phyloP scores from a whole-genome alignment of 2,888 invertebrate species.

The Epistrophe grossulariae region DNA sequence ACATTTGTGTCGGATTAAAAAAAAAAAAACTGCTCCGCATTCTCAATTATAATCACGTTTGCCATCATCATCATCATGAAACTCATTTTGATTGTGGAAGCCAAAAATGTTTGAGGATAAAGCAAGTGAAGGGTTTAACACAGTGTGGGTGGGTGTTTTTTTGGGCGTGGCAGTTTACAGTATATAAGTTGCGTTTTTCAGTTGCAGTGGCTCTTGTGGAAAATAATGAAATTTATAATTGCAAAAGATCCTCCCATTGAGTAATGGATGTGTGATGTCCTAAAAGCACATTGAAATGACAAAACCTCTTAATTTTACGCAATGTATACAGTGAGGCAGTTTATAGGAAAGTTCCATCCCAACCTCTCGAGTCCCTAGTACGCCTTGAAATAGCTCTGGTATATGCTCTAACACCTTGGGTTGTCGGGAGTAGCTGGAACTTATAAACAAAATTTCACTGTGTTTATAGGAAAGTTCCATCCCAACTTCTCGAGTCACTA shows the following conservation, averaged over 20 bases:
- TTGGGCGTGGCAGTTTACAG: slow-evolving; percentile 5
- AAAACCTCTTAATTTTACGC: slow-evolving; percentile 41
- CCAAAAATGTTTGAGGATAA: slow-evolving; percentile 1
- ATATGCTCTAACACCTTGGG: no score
- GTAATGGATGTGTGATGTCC: not conserved
- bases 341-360: no score
- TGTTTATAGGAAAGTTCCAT: no score
- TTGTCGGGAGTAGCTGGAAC: no score
- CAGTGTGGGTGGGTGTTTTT: not conserved
- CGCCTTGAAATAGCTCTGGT: no score
- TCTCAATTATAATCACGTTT: slow-evolving; percentile 71
- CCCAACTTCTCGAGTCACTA: no score
- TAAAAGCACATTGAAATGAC: slow-evolving; percentile 37
- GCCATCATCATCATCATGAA: slow-evolving; percentile 37
- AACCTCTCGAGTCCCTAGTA: no score
- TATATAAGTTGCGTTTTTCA: not conserved
- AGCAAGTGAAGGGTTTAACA: no score
- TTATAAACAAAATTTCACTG: not conserved
- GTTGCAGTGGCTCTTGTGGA: slow-evolving; percentile 16
- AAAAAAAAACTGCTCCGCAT: slow-evolving; percentile 34
- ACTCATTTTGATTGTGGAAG: slow-evolving; percentile 17
- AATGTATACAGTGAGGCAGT: not conserved
- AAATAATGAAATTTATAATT: slow-evolving; percentile 73
- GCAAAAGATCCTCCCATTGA: slow-evolving; percentile 64
- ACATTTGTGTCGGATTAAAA: slow-evolving; percentile 58